Evolutionary conservation across 92 coral and sea anemone species (phyloP).

Genomic region (Heliopora coerulea): DNA sequence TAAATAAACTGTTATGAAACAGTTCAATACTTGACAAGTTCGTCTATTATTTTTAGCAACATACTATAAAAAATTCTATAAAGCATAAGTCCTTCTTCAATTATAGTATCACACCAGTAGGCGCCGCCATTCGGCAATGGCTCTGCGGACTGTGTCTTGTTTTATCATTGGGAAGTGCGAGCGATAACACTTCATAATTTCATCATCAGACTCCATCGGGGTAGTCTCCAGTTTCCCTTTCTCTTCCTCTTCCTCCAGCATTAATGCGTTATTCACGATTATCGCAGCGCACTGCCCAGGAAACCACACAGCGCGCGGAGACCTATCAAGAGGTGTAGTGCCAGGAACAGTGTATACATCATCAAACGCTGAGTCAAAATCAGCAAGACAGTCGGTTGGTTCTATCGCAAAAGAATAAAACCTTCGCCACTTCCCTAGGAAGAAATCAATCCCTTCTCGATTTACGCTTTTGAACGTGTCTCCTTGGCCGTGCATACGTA

Average conservation of each 20-base stretch:
- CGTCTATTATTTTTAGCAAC: no score
- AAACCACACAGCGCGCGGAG: conserved; percentile 1
- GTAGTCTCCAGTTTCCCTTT: no score
- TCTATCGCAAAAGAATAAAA: neutral
- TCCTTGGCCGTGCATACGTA: conserved; percentile 6
- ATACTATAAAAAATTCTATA: no score
- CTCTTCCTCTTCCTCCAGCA: conserved; percentile 9
- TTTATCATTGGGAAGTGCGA: neutral
- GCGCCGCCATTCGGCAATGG: neutral
- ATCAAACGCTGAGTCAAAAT: no score
- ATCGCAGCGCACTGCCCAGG: conserved; percentile 24
- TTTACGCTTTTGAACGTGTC: neutral
- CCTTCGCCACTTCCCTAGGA: conserved; percentile 2
- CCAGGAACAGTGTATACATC: no score
- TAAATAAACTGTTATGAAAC: no score
- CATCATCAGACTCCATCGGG: neutral
- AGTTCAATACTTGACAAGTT: no score
- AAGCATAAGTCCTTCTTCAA: no score
- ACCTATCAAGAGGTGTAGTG: neutral
- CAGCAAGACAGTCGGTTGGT: neutral
- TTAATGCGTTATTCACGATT: neutral
- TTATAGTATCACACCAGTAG: no score
- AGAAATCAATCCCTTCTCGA: neutral
- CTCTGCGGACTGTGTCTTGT: neutral
- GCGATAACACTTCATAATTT: neutral